phyloP scores from a whole-genome alignment of 2,113 vertebrate species.

The Oryzias celebensis region DNA sequence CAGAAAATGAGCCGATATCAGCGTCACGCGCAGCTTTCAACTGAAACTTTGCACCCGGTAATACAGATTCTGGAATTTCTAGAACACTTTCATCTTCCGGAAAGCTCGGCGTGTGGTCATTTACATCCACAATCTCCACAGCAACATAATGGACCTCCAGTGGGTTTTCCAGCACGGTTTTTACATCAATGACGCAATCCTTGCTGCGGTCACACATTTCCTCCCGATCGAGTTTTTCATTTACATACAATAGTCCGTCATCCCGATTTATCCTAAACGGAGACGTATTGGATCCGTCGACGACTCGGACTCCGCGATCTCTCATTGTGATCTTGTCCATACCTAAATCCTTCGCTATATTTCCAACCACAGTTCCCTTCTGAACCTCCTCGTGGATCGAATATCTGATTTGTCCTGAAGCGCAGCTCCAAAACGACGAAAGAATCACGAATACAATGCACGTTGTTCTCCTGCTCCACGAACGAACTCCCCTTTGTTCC shows the following conservation, averaged over 20 bases:
- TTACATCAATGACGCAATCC: constrained; percentile 63
- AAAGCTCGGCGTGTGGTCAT: constrained; percentile 77
- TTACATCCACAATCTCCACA: constrained; percentile 79
- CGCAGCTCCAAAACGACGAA: constrained; percentile 24
- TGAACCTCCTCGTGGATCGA: constrained; percentile 62
- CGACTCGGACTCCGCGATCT: constrained; percentile 61
- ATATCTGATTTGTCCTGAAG: constrained; percentile 66
- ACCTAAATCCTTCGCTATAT: constrained; percentile 69
- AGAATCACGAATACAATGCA: constrained; percentile 21
- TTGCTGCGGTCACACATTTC: constrained; percentile 48
- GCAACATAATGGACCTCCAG: constrained; percentile 74
- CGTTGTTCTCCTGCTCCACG: background rate
- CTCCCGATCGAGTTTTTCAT: constrained; percentile 63
- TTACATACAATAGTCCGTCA: constrained; percentile 65
- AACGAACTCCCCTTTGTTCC: constrained; percentile 56
- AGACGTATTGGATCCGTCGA: constrained; percentile 38
- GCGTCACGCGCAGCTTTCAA: constrained; percentile 69
- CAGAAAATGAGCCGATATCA: constrained; percentile 72
- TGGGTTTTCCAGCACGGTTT: constrained; percentile 68
- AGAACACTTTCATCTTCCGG: constrained; percentile 40
- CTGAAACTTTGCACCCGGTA: constrained; percentile 67
- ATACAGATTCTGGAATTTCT: constrained; percentile 62
- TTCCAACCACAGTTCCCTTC: constrained; percentile 64
- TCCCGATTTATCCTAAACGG: constrained; percentile 59
- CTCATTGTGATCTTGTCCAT: constrained; percentile 50